Percentiles rank a stretch among this genome's conserved stretches.
Conservation (phyloP, 1,140 invertebrate genomes). For the Drosophila takahashii region DNA sequence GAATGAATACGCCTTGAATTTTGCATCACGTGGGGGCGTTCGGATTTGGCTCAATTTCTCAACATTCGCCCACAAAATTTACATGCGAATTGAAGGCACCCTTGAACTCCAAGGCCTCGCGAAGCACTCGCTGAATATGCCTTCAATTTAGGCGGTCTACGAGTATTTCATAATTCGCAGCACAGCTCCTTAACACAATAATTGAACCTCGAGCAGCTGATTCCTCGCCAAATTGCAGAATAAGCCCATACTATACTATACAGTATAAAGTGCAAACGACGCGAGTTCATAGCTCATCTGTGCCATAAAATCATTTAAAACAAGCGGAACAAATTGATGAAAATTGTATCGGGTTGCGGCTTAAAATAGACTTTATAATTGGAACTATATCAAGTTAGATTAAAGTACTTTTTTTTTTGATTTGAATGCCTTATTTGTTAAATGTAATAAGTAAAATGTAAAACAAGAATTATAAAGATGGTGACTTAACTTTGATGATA, state of each 20-base stretch:
- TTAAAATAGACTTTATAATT: conserved; percentile 34
- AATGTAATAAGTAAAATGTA: too few relatives aligned
- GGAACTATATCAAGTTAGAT: background rate
- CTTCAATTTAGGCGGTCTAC: conserved; percentile 26
- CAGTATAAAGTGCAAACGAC: background rate
- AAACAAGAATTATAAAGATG: too few relatives aligned
- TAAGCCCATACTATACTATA: background rate
- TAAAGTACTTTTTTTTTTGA: background rate
- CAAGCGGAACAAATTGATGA: conserved; percentile 34
- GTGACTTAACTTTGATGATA: too few relatives aligned
- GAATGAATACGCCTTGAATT: conserved; percentile 29
- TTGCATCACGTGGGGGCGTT: conserved; percentile 16
- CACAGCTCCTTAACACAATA: conserved; percentile 39
- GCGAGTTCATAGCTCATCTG: conserved; percentile 27
- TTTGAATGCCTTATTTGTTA: background rate
- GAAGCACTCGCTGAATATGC: conserved; percentile 18
- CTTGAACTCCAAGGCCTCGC: conserved; percentile 42
- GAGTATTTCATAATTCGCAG: conserved; percentile 37
- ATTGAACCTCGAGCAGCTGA: conserved; percentile 42
- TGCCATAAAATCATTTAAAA: conserved; percentile 43
- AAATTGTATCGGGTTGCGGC: conserved; percentile 31
- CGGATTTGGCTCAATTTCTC: conserved; percentile 39
- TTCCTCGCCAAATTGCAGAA: conserved; percentile 17
- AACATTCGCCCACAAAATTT: conserved; percentile 28
- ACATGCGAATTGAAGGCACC: conserved; percentile 47